These are phyloP conservation scores for Craterocephalus amniculus DNA, from an alignment of 2,797 vertebrate genomes.

Conservation along the genomic window DNA sequence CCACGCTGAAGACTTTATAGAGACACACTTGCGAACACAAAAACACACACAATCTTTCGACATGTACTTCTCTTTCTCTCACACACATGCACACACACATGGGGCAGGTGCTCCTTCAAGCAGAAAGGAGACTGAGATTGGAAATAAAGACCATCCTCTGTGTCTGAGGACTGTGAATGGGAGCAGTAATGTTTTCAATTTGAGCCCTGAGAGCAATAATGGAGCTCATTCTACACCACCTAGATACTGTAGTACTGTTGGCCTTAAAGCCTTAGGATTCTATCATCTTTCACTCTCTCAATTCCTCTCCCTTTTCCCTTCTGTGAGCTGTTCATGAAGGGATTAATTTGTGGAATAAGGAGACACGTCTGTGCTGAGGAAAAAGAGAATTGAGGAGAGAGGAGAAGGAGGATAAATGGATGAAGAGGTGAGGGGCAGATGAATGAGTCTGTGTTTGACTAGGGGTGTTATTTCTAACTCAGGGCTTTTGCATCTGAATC, in stretches of 20 bases:
- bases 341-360: slow-evolving; percentile 73
- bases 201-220: slow-evolving; percentile 81
- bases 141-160: slow-evolving; percentile 80
- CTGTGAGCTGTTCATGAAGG: slow-evolving; percentile 63
- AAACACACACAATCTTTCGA: slow-evolving; percentile 49
- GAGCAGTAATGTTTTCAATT: slow-evolving; percentile 83
- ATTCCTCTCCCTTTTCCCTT: slow-evolving; percentile 48
- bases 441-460: slow-evolving; percentile 61
- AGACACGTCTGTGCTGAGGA: slow-evolving; percentile 37
- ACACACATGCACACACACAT: slow-evolving; percentile 31
- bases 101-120: slow-evolving; percentile 65
- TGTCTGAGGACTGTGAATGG: slow-evolving; percentile 80
- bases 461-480: slow-evolving; percentile 57
- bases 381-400: slow-evolving; percentile 31
- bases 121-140: slow-evolving; percentile 80
- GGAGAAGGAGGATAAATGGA: slow-evolving; percentile 54
- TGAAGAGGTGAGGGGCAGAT: slow-evolving; percentile 58
- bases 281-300: slow-evolving; percentile 71
- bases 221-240: slow-evolving; percentile 79
- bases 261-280: slow-evolving; percentile 75
- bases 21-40: slow-evolving; percentile 50
- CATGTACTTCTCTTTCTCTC: not conserved
- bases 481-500: slow-evolving; percentile 52
- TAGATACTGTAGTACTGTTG: slow-evolving; percentile 71
- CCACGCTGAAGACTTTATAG: slow-evolving; percentile 69